These are phyloP conservation scores for Drosophila monieri DNA, from an alignment of 2,888 invertebrate species.

Conservation along the genomic window DNA sequence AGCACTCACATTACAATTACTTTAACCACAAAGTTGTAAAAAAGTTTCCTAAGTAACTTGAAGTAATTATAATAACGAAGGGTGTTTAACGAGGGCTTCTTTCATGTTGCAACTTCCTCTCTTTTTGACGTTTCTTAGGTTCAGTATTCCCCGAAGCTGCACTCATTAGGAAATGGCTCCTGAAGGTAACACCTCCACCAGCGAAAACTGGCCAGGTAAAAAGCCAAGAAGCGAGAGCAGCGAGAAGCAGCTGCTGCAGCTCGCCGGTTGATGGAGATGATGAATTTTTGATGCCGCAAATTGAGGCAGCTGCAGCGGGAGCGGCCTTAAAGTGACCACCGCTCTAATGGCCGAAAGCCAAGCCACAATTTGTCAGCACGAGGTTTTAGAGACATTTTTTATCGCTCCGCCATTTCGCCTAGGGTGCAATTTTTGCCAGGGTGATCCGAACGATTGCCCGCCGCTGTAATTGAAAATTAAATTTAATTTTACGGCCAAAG, in stretches of 20 bases:
- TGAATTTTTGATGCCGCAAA: constrained; percentile 73
- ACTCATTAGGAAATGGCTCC: constrained; percentile 68
- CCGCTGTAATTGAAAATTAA: constrained; percentile 76
- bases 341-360: constrained; percentile 55
- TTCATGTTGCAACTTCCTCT: constrained; percentile 5
- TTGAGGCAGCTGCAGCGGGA: constrained; percentile 65
- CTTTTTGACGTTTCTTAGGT: constrained; percentile 8
- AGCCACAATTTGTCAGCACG: constrained; percentile 56
- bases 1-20: too few relatives aligned
- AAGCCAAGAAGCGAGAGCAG: constrained; percentile 12
- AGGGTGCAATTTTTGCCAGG: constrained; percentile 20
- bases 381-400: constrained; percentile 27
- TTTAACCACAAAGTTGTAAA: constrained; percentile 1
- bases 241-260: constrained; percentile 47
- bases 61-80: constrained; percentile 18
- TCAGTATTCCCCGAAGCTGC: constrained; percentile 52
- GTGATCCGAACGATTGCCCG: constrained; percentile 43
- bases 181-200: constrained; percentile 62
- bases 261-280: constrained; percentile 46
- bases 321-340: constrained; percentile 27
- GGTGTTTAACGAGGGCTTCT: constrained; percentile 1
- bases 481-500: constrained; percentile 74
- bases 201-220: constrained; percentile 24
- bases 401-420: constrained; percentile 35
- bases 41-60: constrained; percentile 1